Conservation (phyloP, 2,113 vertebrate genomes). For the Ellobius talpinus region DNA sequence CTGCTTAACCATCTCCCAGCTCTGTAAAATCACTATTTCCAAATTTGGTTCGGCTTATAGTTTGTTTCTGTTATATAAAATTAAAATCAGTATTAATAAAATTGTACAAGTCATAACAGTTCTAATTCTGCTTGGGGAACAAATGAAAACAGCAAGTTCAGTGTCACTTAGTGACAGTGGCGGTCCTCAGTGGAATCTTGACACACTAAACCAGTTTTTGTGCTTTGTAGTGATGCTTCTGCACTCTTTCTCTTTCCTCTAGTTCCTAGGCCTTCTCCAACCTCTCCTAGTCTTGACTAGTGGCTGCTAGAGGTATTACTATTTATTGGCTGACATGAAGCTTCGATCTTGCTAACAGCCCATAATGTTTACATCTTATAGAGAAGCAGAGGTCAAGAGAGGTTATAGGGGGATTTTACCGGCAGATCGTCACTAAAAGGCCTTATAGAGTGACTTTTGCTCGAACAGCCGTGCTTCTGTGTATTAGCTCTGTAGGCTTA, state of each 20-base stretch:
- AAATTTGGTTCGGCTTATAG: background rate
- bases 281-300: background rate
- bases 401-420: background rate
- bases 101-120: background rate
- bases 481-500: background rate
- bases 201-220: background rate
- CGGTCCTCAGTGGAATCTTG: background rate
- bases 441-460: background rate
- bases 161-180: background rate
- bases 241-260: background rate
- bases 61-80: background rate
- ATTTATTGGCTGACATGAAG: background rate
- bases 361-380: background rate
- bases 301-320: background rate
- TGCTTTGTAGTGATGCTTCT: background rate
- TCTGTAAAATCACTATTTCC: background rate
- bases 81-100: background rate
- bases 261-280: background rate
- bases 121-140: background rate
- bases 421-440: background rate
- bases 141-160: background rate
- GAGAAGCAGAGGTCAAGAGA: background rate
- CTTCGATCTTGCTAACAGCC: background rate
- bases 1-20: background rate
- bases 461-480: background rate